phyloP scores from a whole-genome alignment of 2,797 vertebrate species.

The Acestrorhynchus altus region DNA sequence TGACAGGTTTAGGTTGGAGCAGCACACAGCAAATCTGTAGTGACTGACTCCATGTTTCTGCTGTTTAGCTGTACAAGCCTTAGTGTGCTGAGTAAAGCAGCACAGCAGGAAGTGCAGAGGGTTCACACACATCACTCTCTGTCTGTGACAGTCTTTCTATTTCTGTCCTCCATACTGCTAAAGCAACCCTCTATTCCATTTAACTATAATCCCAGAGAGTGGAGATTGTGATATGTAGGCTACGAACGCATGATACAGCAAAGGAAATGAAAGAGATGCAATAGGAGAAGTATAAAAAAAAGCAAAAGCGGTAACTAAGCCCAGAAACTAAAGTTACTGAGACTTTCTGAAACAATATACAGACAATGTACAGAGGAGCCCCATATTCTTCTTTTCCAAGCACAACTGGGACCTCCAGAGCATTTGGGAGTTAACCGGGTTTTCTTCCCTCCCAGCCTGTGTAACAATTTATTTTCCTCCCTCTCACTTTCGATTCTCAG shows the following conservation, averaged over 20 bases:
- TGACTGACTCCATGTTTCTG: constrained; percentile 11
- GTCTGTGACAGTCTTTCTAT: constrained; percentile 28
- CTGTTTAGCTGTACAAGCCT: constrained; percentile 10
- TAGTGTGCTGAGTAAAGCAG: constrained; percentile 15
- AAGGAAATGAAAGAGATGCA: background rate
- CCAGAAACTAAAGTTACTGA: background rate
- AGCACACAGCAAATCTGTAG: constrained; percentile 10
- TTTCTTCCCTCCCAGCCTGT: background rate
- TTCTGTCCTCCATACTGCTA: constrained; percentile 4
- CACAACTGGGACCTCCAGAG: background rate
- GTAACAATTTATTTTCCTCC: background rate
- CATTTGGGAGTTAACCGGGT: background rate
- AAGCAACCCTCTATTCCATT: background rate
- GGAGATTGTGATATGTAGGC: background rate
- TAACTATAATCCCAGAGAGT: background rate
- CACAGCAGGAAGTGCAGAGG: background rate
- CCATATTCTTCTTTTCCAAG: background rate
- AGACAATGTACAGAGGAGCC: background rate
- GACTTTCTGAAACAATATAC: background rate
- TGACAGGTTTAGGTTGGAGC: constrained; percentile 6
- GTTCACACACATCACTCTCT: constrained; percentile 13
- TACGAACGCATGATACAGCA: no score
- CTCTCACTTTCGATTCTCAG: background rate
- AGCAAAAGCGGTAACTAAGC: background rate
- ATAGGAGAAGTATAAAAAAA: background rate